Evolutionary conservation across 2,888 invertebrate genomes (phyloP), one percentile per base, ranked within the genome.

Genomic region (Creontiades dilutus): DNA sequence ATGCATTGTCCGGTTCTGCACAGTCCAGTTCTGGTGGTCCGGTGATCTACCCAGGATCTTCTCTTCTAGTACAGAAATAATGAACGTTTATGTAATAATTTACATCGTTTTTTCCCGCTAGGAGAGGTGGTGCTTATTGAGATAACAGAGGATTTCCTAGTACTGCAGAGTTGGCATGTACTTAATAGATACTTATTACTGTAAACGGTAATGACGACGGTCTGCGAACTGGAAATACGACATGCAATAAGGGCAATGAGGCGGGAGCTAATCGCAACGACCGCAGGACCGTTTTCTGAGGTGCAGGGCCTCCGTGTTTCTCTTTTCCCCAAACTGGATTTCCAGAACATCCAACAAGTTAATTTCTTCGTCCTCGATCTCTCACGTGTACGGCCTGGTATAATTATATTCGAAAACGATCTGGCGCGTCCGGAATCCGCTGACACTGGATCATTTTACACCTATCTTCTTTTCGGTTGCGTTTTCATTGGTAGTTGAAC

Each of bases 271-370:
- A 78, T 78, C 78, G 78, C 28, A 5, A 16, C 28, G 47, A 28
- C 78, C 78, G 78, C 78, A 78, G 78, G 46, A 78, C 46, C 78
- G 78, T 78, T 46, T 61, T 19, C 37, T 61, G 11, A 3, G 11
- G 52, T 7, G 7, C 23, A 75, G 1, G 7, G 75, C 75, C 75
- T 5, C 28, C 76, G 28, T 76, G 2, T 78, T 78, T 78, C 78
- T 78, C 78, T 46, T 76, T 78, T 47, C 19, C 78, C 78, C 78
- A 78, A 78, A 78, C 78, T 78, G 78, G 78, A 78, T 78, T 78
- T 78, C 78, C 78, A 47, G 28, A 28, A 78, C 78, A 78, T 37
- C 47, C 78, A 47, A 78, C 37, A 37, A 37, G 46, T 46, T 78
- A 28, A 78, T 78, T 78, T 78, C 78, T 78, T 47, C 78, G 78